Percentiles rank a stretch among this genome's conserved stretches.
These are phyloP conservation scores for Grapholita molesta DNA, from an alignment of 1,140 invertebrate species.

Conservation along the genomic window DNA sequence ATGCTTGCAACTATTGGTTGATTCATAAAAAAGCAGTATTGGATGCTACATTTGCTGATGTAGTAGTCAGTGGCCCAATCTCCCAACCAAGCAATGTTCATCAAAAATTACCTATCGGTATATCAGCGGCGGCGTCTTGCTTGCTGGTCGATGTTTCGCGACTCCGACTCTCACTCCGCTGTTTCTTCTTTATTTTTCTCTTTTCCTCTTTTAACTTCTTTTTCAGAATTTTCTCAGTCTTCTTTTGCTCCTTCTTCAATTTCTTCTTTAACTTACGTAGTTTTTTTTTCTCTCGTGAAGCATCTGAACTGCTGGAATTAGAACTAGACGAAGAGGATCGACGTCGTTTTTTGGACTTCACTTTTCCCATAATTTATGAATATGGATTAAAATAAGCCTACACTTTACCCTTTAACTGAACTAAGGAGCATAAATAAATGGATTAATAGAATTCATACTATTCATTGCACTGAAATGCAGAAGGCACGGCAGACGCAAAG, in stretches of 20 bases:
- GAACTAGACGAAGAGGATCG: slow-evolving; percentile 43
- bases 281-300: slow-evolving; percentile 60
- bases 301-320: slow-evolving; percentile 51
- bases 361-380: slow-evolving; percentile 52
- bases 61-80: background rate
- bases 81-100: background rate
- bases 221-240: slow-evolving; percentile 66
- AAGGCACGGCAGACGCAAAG: too few relatives aligned
- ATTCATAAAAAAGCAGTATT: too few relatives aligned
- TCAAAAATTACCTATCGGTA: slow-evolving; percentile 72
- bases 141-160: slow-evolving; percentile 30
- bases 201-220: slow-evolving; percentile 70
- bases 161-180: slow-evolving; percentile 40
- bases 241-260: slow-evolving; percentile 69
- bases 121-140: slow-evolving; percentile 53
- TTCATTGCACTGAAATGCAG: too few relatives aligned
- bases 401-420: background rate
- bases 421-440: too few relatives aligned
- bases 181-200: slow-evolving; percentile 60
- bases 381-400: too few relatives aligned
- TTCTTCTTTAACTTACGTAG: slow-evolving; percentile 72
- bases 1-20: too few relatives aligned
- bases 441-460: too few relatives aligned
- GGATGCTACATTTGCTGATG: too few relatives aligned
- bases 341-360: slow-evolving; percentile 60